Conservation (phyloP, 2,888 invertebrate genomes). For the Stegophylla sp. region DNA sequence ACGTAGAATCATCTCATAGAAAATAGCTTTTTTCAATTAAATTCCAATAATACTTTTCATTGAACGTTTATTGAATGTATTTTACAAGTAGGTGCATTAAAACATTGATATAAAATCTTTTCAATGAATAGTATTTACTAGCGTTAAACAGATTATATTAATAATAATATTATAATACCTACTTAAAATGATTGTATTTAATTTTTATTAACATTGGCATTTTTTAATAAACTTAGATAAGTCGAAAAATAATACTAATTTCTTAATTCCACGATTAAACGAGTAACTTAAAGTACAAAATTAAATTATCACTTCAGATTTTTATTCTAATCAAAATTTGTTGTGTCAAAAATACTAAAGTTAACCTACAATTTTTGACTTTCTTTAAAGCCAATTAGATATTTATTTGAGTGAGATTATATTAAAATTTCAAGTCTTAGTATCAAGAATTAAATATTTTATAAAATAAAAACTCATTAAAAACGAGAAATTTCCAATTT, state of each 20-base stretch:
- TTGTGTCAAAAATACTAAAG: too few species aligned
- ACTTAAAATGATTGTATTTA: too few species aligned
- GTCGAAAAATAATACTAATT: neutral
- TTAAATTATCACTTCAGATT: neutral
- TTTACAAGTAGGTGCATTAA: neutral
- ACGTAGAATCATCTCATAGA: constrained; percentile 19
- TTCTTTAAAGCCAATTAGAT: too few species aligned
- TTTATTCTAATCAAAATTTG: neutral
- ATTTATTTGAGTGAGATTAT: too few species aligned
- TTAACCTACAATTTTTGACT: too few species aligned
- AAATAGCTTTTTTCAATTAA: constrained; percentile 19
- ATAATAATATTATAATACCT: neutral
- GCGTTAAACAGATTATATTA: neutral
- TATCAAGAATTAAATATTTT: too few species aligned
- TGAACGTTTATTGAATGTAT: constrained; percentile 4
- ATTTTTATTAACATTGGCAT: neutral
- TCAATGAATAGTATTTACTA: neutral
- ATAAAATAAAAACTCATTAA: too few species aligned
- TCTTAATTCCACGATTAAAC: neutral
- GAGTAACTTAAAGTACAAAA: neutral
- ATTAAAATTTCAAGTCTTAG: too few species aligned
- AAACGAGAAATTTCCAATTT: too few species aligned
- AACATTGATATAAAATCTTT: neutral
- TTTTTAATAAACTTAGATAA: neutral
- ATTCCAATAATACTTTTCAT: constrained; percentile 26